Base-by-base conservation (phyloP, 2,113 vertebrate genomes). In the Sorex araneus region DNA sequence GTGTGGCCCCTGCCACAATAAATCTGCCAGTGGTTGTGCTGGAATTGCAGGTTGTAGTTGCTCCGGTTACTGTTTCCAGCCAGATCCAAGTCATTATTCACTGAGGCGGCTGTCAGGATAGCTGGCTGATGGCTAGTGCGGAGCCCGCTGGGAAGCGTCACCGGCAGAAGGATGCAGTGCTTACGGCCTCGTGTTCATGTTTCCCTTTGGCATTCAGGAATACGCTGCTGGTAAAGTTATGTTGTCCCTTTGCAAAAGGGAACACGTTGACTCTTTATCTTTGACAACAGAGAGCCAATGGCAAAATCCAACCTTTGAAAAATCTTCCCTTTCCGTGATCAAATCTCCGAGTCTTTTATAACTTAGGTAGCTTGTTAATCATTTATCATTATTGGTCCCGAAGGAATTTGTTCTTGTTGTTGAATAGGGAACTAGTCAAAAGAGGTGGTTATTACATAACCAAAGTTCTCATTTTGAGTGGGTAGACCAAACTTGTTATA, bases 31-130 rank as follows among this genome's bases (percentile, higher is more conserved):
- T 95, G 95, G 96, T 94, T 96, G 70, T 94, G 93, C 96, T 97
- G 97, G 97, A 98, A 98, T 98, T 95, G 97, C 98, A 98, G 98
- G 98, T 98, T 98, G 66, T 96, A 95, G 98, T 99, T 98, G 98
- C 98, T 96, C 98, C 7, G 98, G 98, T 98, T 98, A 98, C 98
- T 73, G 96, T 97, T 97, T 98, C 97, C 94, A 7, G 94, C 95
- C 92, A 23, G 90, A 94, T 94, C 60, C 27, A 94, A 97, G 97
- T 97, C 98, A 97, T 98, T 97, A 95, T 97, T 98, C 98, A 98
- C 97, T 95, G 82, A 34, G 90, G 50, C 87, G 76, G 93, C 91
- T 88, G 50, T 95, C 83, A 32, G 80, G 90, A 94, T 96, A 87
- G 96, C 97, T 47, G 92, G 92, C 96, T 94, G 73, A 91, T 92